phyloP scores from a whole-genome alignment of 2,888 invertebrate genomes.

The Drosophila putrida region DNA sequence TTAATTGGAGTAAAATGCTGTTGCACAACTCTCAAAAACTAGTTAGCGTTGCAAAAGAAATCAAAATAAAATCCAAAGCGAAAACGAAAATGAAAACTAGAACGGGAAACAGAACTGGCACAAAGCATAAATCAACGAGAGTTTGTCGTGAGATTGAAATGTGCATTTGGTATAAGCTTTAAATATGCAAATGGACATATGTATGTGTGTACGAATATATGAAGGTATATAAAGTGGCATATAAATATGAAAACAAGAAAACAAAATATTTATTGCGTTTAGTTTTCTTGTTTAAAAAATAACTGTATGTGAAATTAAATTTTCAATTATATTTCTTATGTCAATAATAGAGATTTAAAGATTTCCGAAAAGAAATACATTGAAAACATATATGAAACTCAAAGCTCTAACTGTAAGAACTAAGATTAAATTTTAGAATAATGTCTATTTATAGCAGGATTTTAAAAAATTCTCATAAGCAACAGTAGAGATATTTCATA shows the following conservation, averaged over 20 bases:
- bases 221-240: constrained; percentile 14
- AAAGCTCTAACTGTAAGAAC: too few relatives aligned
- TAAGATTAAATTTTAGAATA: too few relatives aligned
- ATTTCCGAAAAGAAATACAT: background rate
- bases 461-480: too few relatives aligned
- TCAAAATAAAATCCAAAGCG: constrained; percentile 19
- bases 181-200: constrained; percentile 40
- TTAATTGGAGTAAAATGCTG: constrained; percentile 77
- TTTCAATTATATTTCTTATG: background rate
- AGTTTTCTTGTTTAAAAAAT: background rate
- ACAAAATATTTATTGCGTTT: background rate
- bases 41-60: constrained; percentile 60
- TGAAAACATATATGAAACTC: too few relatives aligned
- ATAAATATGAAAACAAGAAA: constrained; percentile 11
- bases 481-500: too few relatives aligned
- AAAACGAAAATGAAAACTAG: constrained; percentile 18
- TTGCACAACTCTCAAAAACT: constrained; percentile 71
- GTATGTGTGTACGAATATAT: constrained; percentile 5
- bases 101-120: constrained; percentile 42
- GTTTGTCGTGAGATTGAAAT: constrained; percentile 62
- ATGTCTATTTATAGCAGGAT: too few relatives aligned
- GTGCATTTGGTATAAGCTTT: constrained; percentile 70
- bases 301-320: background rate
- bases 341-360: background rate
- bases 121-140: constrained; percentile 70